Conservation (phyloP, 2,888 invertebrate genomes). For the Xestobium rufovillosum region DNA sequence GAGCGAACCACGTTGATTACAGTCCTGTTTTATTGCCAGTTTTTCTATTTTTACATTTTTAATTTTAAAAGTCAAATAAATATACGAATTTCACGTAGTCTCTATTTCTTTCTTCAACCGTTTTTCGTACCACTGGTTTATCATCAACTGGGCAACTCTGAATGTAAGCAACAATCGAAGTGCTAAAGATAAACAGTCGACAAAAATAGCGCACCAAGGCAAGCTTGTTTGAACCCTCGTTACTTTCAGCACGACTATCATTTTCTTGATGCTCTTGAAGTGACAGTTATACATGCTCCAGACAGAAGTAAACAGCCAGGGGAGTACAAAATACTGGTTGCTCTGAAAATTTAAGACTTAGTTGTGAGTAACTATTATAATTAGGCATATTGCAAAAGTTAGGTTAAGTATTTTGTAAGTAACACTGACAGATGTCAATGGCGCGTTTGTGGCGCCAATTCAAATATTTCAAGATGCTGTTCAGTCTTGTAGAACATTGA, state of each 20-base stretch:
- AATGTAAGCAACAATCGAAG: slow-evolving; percentile 30
- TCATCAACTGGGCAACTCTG: slow-evolving; percentile 30
- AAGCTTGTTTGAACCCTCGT: slow-evolving; percentile 24
- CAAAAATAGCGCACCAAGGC: slow-evolving; percentile 30
- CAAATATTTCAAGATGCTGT: no score
- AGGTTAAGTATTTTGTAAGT: no score
- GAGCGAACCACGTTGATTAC: no score
- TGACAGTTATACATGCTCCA: slow-evolving; percentile 36
- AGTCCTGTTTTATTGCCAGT: no score
- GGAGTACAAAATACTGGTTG: slow-evolving; percentile 30
- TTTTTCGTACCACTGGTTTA: slow-evolving; percentile 35
- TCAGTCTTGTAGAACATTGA: no score
- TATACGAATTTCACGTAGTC: background rate
- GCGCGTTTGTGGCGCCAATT: no score
- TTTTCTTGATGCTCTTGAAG: slow-evolving; percentile 29
- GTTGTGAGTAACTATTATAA: no score
- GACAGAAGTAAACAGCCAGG: slow-evolving; percentile 33
- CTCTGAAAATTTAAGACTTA: no score
- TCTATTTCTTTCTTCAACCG: slow-evolving; percentile 34
- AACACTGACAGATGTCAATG: no score
- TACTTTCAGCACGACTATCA: slow-evolving; percentile 27
- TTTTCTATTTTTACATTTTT: no score
- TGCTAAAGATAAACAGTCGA: slow-evolving; percentile 11
- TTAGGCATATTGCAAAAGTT: no score
- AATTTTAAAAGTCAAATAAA: no score